Base-by-base conservation (phyloP, 2,888 invertebrate species). In the Cordilura impudica region DNA sequence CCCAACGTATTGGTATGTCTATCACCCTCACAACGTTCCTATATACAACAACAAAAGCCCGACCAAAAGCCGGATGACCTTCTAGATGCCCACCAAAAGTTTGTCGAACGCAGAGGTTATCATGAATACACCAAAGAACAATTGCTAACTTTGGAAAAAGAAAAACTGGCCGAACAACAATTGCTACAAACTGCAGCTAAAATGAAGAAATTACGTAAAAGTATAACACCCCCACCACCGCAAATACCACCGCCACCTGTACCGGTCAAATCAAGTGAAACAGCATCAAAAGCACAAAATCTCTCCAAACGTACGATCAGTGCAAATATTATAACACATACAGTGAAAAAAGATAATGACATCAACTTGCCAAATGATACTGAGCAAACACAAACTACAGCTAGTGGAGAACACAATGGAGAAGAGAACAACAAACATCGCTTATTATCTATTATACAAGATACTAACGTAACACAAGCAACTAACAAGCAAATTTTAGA, bases 1-100 rank as follows among this genome's bases (percentile, higher is more conserved):
- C 92, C 93, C 0, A 91, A 91, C 56, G 85, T 93, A 0, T 90
- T 94, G 70, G 90, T 94, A 6, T 95, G 94, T 84, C 90, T 95
- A 10, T 95, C 95, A 0, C 95, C 95, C 0, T 93, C 94, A 4
- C 95, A 95, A 86, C 92, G 92, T 85, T 91, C 91, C 84, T 89
- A 92, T 49, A 91, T 92, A 86, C 91, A 92, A 73, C 91, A 92
- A 73, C 92, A 91, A 84, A 91, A 91, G 18, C 91, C 91, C 47
- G 65, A 79, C 12, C 45, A 92, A 92, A 81, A 77, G 26, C 92
- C 93, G 1, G 93, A 93, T 84, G 92, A 92, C 82, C 90, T 94
- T 53, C 89, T 94, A 3, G 94, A 95, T 84, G 92, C 94, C 82
- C 94, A 95, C 84, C 91, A 91, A 82, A 95, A 94, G 85, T 94